Percentiles rank a stretch among this genome's conserved stretches.
Evolutionary conservation across 2,888 invertebrate species (phyloP).

Genomic region (Xestia c-nigrum): DNA sequence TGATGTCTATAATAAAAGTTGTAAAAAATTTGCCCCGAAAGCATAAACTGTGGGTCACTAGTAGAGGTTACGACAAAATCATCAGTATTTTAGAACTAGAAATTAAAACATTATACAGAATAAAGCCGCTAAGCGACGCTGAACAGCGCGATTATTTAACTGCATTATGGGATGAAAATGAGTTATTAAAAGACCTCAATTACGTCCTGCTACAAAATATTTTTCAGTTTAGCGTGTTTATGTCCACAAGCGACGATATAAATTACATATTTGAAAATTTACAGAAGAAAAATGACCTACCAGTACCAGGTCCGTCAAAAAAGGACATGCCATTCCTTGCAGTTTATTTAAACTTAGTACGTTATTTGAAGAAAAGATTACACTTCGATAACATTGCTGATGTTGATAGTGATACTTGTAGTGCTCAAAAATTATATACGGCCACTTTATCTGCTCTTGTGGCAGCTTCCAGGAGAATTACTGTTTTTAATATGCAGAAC

Average conservation of each 20-base stretch:
- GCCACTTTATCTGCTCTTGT: neutral
- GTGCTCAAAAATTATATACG: neutral
- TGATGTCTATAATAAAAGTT: slow-evolving; percentile 18
- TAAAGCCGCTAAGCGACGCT: neutral
- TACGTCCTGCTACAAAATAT: neutral
- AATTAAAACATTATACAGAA: neutral
- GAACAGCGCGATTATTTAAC: neutral
- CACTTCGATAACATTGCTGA: neutral
- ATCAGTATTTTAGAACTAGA: neutral
- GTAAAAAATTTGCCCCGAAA: neutral
- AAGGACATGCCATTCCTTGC: slow-evolving; percentile 5
- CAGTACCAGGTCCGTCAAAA: neutral
- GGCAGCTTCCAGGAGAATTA: neutral
- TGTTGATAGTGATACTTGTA: too few species aligned
- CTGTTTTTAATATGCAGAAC: neutral
- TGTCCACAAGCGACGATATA: neutral
- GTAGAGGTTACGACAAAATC: slow-evolving; percentile 2
- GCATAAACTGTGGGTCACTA: slow-evolving; percentile 52
- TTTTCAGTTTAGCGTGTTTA: neutral
- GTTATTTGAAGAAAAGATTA: neutral
- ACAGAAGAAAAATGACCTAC: neutral
- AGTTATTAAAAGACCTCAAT: neutral
- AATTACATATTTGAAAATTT: neutral
- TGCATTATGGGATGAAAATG: neutral
- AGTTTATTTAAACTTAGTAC: neutral